Evolutionary conservation across 2,888 invertebrate genomes (phyloP).

Genomic region (Argyra leucocephala): DNA sequence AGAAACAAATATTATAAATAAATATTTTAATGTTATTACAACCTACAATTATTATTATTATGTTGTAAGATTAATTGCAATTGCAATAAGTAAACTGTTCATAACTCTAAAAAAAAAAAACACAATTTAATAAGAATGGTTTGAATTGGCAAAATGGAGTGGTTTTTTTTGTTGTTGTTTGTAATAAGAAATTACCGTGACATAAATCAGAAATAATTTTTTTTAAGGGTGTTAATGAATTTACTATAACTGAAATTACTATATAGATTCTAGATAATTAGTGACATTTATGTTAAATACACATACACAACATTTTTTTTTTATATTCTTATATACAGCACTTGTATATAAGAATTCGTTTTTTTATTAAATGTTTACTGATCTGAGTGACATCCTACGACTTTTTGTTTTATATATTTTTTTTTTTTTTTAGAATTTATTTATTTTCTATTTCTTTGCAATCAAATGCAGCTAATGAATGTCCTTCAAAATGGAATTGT

Average conservation of each 20-base stretch:
- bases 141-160: too few species aligned
- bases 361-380: too few species aligned
- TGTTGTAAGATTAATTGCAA: constrained; percentile 2
- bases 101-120: too few species aligned
- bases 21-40: neutral
- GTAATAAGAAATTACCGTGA: neutral
- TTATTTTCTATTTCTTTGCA: too few species aligned
- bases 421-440: too few species aligned
- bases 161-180: neutral
- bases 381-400: neutral
- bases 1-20: too few species aligned
- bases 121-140: too few species aligned
- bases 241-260: neutral
- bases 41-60: constrained; percentile 1
- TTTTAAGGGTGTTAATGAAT: neutral
- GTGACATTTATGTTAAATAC: neutral
- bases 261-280: neutral
- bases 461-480: neutral
- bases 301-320: too few species aligned
- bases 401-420: neutral
- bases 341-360: too few species aligned
- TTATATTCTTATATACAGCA: too few species aligned
- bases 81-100: neutral
- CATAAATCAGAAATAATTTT: constrained; percentile 2
- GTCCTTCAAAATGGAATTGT: neutral